Percentiles rank a stretch among this genome's conserved stretches.
Evolutionary conservation across 2,113 vertebrate genomes (phyloP).

Genomic region (Thalassoma bifasciatum): DNA sequence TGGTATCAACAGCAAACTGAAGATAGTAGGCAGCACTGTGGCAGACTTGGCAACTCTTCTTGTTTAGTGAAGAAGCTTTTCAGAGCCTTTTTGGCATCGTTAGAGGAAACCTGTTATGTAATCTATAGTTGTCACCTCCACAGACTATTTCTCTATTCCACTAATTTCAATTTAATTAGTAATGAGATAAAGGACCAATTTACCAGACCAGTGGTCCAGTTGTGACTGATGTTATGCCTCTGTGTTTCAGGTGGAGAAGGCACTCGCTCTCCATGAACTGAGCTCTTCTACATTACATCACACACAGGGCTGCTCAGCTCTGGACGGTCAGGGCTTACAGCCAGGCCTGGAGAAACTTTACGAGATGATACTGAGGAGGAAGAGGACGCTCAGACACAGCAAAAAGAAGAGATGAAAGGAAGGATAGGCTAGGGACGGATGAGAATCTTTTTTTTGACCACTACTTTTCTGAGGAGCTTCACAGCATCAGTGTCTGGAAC

Average conservation of each 20-base stretch:
- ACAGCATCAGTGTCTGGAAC: conserved; percentile 15
- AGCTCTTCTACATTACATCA: conserved; percentile 80
- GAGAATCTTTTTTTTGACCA: neutral
- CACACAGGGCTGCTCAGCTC: conserved; percentile 85
- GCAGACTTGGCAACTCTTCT: neutral
- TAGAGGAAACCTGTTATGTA: neutral
- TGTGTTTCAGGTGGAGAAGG: conserved; percentile 81
- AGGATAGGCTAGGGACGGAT: neutral
- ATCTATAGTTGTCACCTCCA: neutral
- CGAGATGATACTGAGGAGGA: conserved; percentile 87
- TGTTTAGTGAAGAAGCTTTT: neutral
- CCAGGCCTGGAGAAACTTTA: conserved; percentile 85
- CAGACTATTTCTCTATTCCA: no score
- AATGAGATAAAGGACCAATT: neutral
- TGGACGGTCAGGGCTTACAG: conserved; percentile 84
- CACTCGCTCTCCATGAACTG: conserved; percentile 82
- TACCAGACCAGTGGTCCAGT: neutral
- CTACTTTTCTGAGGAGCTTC: conserved; percentile 6
- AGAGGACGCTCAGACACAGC: conserved; percentile 80
- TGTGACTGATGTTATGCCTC: neutral
- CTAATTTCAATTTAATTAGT: neutral
- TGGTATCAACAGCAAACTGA: neutral
- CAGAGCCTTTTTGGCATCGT: neutral
- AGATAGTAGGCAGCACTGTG: neutral
- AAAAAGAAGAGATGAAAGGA: conserved; percentile 84